Evolutionary conservation across 2,888 invertebrate species (phyloP).

Genomic region (Athalia rosae): DNA sequence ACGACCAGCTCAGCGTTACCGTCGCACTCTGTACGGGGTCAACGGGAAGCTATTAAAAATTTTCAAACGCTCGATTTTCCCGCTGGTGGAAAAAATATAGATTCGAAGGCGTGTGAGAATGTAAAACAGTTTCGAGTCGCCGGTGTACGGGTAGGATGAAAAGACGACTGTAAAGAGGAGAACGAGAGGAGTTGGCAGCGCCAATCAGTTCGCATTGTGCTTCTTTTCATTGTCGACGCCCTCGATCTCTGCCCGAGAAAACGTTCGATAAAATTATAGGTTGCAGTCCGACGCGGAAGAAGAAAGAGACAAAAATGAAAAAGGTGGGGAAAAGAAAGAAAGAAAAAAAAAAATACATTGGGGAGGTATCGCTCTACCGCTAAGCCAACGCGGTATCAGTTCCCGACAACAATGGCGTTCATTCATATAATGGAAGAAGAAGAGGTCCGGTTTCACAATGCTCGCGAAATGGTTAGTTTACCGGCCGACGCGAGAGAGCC

Average conservation of each 20-base stretch:
- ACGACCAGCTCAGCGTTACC: no score
- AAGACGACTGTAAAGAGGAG: constrained; percentile 10
- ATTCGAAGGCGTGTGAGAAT: background rate
- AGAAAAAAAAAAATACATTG: background rate
- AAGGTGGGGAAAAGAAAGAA: no score
- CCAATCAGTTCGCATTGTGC: constrained; percentile 35
- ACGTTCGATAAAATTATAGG: constrained; percentile 38
- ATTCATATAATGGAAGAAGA: constrained; percentile 35
- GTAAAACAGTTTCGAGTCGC: constrained; percentile 9
- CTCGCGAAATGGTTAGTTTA: constrained; percentile 28
- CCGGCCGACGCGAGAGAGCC: constrained; percentile 18
- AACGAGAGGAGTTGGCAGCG: constrained; percentile 5
- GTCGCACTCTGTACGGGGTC: no score
- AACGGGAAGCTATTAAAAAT: no score
- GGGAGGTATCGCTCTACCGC: constrained; percentile 7
- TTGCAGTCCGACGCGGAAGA: constrained; percentile 25
- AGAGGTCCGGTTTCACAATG: constrained; percentile 37
- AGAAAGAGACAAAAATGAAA: background rate
- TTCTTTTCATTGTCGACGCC: constrained; percentile 28
- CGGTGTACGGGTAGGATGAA: background rate
- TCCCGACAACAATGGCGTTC: constrained; percentile 36
- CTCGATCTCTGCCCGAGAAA: constrained; percentile 27
- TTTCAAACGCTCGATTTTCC: background rate
- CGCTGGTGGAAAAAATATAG: no score
- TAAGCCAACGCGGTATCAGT: constrained; percentile 29